Conservation (phyloP, 1,140 invertebrate species). For the Propsilocerus akamusi region DNA sequence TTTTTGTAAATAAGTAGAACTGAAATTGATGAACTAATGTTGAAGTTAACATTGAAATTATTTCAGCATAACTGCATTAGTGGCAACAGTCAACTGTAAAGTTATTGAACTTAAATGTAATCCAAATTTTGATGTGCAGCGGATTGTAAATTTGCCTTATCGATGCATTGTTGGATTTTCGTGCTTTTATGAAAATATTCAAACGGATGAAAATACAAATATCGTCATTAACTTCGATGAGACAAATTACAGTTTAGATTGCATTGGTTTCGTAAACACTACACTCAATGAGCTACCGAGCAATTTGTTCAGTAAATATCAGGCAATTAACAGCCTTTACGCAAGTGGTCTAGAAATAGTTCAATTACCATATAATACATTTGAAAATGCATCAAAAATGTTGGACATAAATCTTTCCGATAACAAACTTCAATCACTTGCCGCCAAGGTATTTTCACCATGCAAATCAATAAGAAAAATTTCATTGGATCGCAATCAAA, state of each 20-base stretch:
- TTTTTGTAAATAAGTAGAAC: no score
- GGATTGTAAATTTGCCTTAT: background rate
- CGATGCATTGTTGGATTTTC: background rate
- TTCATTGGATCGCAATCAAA: background rate
- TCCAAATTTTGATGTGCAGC: background rate
- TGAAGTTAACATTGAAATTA: no score
- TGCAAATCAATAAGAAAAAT: background rate
- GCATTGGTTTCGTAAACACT: background rate
- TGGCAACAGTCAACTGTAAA: background rate
- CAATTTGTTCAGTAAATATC: background rate
- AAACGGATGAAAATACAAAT: background rate
- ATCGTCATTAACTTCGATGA: background rate
- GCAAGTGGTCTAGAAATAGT: background rate
- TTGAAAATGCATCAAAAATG: constrained; percentile 1
- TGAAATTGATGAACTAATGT: no score
- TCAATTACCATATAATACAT: background rate
- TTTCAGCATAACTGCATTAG: no score
- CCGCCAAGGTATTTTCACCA: background rate
- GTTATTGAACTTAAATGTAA: background rate
- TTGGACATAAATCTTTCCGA: background rate
- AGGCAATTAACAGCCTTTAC: background rate
- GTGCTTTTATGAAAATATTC: background rate
- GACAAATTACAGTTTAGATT: background rate
- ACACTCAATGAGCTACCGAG: background rate
- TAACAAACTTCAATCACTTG: background rate